Evolutionary conservation across 2,113 vertebrate genomes (phyloP).

Genomic region (Fregata magnificens): DNA sequence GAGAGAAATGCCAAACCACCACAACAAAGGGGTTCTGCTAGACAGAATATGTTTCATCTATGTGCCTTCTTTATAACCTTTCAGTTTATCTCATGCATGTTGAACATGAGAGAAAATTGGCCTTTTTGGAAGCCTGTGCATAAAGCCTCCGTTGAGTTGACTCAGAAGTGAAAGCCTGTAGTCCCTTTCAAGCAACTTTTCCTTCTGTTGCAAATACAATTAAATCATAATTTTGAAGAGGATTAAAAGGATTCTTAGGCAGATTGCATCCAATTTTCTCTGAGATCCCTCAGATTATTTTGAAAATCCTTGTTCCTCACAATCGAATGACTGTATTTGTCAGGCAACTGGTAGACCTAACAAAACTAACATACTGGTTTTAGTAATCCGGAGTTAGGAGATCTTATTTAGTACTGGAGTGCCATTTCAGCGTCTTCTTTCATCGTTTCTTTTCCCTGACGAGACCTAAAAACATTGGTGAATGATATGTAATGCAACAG

Average conservation of each 20-base stretch:
- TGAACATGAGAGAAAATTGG: not conserved
- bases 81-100: not conserved
- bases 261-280: not conserved
- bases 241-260: not conserved
- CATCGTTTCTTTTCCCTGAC: not conserved
- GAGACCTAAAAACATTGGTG: not conserved
- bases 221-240: not conserved
- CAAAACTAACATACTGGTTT: not conserved
- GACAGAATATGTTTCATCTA: accelerated
- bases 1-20: not conserved
- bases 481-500: not conserved
- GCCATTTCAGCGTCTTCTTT: not conserved
- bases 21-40: not conserved
- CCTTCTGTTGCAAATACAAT: not conserved
- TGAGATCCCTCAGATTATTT: not conserved
- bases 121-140: not conserved
- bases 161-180: not conserved
- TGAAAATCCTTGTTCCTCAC: not conserved
- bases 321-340: not conserved
- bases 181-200: not conserved
- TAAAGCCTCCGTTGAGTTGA: not conserved
- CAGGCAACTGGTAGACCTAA: not conserved
- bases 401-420: not conserved
- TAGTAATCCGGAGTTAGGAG: not conserved
- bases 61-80: not conserved